These are phyloP conservation scores for Antechinus flavipes DNA, from an alignment of 2,113 vertebrate species.

Conservation along the genomic window DNA sequence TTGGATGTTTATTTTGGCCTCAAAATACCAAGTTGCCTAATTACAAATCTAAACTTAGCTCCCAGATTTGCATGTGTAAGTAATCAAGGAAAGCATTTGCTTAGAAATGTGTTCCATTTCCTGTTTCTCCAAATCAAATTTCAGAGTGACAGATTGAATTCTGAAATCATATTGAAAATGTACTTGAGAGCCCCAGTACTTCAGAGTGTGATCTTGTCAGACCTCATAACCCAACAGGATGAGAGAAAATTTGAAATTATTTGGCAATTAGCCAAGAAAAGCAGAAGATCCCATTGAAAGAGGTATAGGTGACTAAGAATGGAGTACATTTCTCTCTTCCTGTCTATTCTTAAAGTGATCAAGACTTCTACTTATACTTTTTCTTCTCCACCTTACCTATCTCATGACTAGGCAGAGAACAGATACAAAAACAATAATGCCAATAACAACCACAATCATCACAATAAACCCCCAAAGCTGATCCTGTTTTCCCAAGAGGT, in stretches of 20 bases:
- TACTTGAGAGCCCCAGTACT: conserved; percentile 9
- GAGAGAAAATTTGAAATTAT: background rate
- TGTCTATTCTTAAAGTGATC: background rate
- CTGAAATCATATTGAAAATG: conserved; percentile 30
- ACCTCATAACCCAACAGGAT: background rate
- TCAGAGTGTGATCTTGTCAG: background rate
- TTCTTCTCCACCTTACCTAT: background rate
- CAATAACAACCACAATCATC: background rate
- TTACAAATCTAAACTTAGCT: conserved; percentile 75
- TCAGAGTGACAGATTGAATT: conserved; percentile 54
- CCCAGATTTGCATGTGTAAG: conserved; percentile 76
- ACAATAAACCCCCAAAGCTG: background rate
- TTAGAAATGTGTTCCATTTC: conserved; percentile 79
- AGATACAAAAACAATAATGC: background rate
- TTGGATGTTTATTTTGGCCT: conserved; percentile 58
- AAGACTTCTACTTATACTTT: background rate
- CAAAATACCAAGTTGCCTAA: conserved; percentile 71
- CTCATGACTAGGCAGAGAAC: background rate
- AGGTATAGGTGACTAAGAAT: background rate
- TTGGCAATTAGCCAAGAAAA: background rate
- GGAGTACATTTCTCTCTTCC: background rate
- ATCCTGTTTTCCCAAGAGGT: background rate
- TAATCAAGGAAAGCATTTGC: conserved; percentile 74
- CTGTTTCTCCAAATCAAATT: conserved; percentile 73
- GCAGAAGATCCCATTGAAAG: background rate